Percentiles rank a stretch among this genome's conserved stretches.
These are phyloP conservation scores for Trachelus troglodyta DNA, from an alignment of 2,888 invertebrate genomes.

Conservation along the genomic window DNA sequence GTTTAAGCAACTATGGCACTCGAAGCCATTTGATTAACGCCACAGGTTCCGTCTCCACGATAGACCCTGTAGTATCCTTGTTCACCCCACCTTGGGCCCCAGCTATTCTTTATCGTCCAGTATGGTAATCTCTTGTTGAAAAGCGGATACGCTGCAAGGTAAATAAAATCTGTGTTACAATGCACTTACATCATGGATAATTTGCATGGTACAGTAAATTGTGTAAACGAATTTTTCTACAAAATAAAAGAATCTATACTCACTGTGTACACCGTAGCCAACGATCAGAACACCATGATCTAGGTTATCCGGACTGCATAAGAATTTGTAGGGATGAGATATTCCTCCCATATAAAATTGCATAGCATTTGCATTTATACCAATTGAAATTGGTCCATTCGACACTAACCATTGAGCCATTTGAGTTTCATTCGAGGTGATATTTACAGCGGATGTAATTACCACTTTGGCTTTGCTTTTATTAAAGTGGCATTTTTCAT, in stretches of 20 bases:
- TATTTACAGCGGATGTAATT: conserved; percentile 84
- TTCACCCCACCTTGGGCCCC: conserved; percentile 93
- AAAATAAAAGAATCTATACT: conserved; percentile 50
- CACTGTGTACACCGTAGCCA: conserved; percentile 86
- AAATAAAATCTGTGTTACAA: not conserved
- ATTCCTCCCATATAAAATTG: conserved; percentile 96
- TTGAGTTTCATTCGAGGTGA: conserved; percentile 86
- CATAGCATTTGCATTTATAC: conserved; percentile 97
- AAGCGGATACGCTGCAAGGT: conserved; percentile 77
- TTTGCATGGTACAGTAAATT: not conserved
- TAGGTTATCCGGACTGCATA: conserved; percentile 80
- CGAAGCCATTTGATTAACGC: conserved; percentile 90
- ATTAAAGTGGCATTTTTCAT: conserved; percentile 84
- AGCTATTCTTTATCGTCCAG: conserved; percentile 96
- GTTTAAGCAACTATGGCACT: conserved; percentile 76
- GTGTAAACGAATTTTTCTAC: not conserved
- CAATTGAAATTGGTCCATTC: conserved; percentile 95
- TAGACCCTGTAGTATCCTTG: conserved; percentile 95
- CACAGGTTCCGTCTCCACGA: conserved; percentile 95
- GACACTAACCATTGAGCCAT: conserved; percentile 91
- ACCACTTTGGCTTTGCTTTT: conserved; percentile 73
- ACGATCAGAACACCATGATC: conserved; percentile 98
- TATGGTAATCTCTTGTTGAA: conserved; percentile 87
- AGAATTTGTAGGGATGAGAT: conserved; percentile 88
- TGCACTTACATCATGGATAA: not conserved